A percentile compares a stretch with the other conserved stretches of the same genome.
Evolutionary conservation across 2,797 vertebrate genomes (phyloP).

Genomic region (Anas flavirostris): DNA sequence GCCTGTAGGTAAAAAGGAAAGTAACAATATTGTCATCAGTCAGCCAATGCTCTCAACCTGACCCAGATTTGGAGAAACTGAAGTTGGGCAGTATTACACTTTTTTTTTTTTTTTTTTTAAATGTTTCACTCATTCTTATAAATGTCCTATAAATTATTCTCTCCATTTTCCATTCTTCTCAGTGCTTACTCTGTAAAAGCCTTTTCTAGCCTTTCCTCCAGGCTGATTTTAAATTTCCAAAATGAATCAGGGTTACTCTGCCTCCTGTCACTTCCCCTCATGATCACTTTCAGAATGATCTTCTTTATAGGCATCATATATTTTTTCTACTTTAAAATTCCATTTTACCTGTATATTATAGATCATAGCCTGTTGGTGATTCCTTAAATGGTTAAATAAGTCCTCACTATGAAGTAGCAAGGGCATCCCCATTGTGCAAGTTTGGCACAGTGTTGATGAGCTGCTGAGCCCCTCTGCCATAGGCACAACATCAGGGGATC

Average conservation of each 20-base stretch:
- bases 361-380: background rate
- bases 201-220: constrained; percentile 6
- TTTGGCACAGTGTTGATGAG: rapidly evolving
- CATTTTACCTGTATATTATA: background rate
- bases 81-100: background rate
- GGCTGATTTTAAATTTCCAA: constrained; percentile 38
- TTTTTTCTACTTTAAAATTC: background rate
- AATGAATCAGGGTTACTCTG: background rate
- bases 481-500: background rate
- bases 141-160: background rate
- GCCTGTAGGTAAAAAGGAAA: constrained; percentile 64
- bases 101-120: background rate
- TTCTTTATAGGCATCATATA: background rate
- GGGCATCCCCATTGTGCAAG: background rate
- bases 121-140: background rate
- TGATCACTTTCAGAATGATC: background rate
- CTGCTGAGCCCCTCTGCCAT: background rate
- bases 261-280: background rate
- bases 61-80: background rate
- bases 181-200: background rate
- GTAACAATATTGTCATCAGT: background rate
- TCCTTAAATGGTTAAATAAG: background rate
- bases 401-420: background rate
- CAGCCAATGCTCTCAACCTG: background rate
- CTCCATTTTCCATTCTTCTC: background rate